A percentile compares a stretch with the other conserved stretches of the same genome.
These are phyloP conservation scores for Euproctis similis DNA, from an alignment of 2,888 invertebrate genomes.

Conservation along the genomic window DNA sequence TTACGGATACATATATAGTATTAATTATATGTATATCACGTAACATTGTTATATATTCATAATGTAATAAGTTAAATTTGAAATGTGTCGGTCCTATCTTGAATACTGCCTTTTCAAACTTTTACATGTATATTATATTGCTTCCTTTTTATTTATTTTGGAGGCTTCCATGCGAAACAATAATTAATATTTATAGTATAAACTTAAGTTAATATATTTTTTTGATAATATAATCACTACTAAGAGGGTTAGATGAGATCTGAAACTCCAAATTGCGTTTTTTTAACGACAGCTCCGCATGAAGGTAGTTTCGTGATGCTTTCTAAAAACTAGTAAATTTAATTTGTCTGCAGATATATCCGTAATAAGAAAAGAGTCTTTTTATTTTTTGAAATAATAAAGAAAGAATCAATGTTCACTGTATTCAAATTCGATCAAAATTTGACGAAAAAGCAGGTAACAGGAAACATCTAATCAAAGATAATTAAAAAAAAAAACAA, in stretches of 20 bases:
- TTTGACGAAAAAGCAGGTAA: neutral
- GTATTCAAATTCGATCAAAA: neutral
- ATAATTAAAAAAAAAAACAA: conserved; percentile 5
- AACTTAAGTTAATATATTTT: no score
- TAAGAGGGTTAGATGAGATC: neutral
- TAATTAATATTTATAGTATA: no score
- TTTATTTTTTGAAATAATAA: conserved; percentile 11
- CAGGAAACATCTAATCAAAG: conserved; percentile 17
- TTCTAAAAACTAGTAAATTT: conserved; percentile 9
- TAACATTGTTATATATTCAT: no score
- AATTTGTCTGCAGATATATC: conserved; percentile 15
- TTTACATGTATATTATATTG: no score
- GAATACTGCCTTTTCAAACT: no score
- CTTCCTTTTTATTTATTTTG: no score
- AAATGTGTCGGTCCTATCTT: no score
- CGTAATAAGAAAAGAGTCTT: conserved; percentile 5
- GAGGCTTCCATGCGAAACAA: no score
- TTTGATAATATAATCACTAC: no score
- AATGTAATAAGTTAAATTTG: no score
- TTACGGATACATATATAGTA: no score
- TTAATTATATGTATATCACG: no score
- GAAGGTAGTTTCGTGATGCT: conserved; percentile 6
- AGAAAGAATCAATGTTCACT: conserved; percentile 2
- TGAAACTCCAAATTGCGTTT: neutral
- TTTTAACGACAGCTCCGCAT: conserved; percentile 1